These are phyloP conservation scores for Stichopus chloronotus DNA, from an alignment of 35 echinoderm and acorn worm genomes.

Conservation along the genomic window DNA sequence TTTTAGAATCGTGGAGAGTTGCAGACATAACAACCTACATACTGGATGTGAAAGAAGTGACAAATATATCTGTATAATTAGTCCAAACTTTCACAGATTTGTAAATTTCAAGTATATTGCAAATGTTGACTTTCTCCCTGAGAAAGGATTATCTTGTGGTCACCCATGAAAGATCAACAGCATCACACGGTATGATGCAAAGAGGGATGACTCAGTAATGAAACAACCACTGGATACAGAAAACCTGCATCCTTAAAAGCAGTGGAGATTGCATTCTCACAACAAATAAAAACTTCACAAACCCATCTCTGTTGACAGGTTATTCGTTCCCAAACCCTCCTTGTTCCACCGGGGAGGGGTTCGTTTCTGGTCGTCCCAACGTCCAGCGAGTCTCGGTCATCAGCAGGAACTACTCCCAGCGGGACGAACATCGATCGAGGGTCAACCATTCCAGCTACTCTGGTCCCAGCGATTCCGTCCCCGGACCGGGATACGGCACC, in stretches of 20 bases:
- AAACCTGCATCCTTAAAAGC: no score
- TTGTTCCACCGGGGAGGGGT: not conserved
- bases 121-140: no score
- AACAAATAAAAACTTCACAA: no score
- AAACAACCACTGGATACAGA: no score
- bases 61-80: not conserved
- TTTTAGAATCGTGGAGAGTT: not conserved
- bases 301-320: not conserved
- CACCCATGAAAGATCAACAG: no score
- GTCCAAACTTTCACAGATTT: not conserved
- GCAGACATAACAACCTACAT: not conserved
- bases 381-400: slow-evolving; percentile 82
- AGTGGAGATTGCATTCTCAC: no score
- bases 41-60: not conserved
- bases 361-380: not conserved
- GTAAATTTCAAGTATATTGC: no score
- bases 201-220: no score
- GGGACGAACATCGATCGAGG: slow-evolving; percentile 24
- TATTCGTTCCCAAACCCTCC: not conserved
- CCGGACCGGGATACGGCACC: not conserved
- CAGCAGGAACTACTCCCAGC: slow-evolving; percentile 62
- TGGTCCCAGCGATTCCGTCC: slow-evolving; percentile 6
- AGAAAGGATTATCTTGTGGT: no score
- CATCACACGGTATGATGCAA: no score
- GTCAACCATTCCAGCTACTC: slow-evolving; percentile 21